These are phyloP conservation scores for Choloepus hoffmanni DNA, from an alignment of 2,113 vertebrate genomes.

Conservation along the genomic window DNA sequence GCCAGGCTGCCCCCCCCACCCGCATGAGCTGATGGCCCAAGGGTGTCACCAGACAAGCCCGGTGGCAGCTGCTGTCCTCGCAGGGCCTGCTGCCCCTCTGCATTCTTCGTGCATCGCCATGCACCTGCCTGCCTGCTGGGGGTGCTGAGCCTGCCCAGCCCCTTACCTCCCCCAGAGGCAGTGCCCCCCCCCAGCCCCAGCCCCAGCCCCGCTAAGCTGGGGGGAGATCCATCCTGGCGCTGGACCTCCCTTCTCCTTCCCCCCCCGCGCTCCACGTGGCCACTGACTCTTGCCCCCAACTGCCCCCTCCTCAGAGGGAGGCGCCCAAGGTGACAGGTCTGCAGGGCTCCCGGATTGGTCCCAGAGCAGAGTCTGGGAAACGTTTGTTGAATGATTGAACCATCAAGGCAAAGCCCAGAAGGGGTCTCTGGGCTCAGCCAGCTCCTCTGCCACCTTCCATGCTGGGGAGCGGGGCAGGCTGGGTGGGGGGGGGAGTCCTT, in stretches of 20 bases:
- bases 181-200: not conserved
- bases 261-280: not conserved
- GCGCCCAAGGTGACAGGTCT: not conserved
- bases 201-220: not conserved
- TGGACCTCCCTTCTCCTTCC: conserved; percentile 7
- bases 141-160: not conserved
- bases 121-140: not conserved
- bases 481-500: conserved; percentile 64
- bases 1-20: not conserved
- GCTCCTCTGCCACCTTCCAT: not conserved
- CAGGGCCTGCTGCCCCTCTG: not conserved
- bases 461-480: not conserved
- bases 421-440: not conserved
- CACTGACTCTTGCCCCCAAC: not conserved
- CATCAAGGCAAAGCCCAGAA: not conserved
- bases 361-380: conserved; percentile 54
- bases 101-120: not conserved
- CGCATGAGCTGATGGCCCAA: not conserved
- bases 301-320: not conserved
- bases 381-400: conserved; percentile 35
- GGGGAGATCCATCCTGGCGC: conserved; percentile 31
- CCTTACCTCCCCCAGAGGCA: not conserved
- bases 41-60: not conserved
- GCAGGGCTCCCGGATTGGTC: not conserved
- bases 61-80: not conserved